Percentiles rank a stretch among this genome's conserved stretches.
These are phyloP conservation scores for Myotis pilosus DNA, from an alignment of 2,797 vertebrate genomes.

Conservation along the genomic window DNA sequence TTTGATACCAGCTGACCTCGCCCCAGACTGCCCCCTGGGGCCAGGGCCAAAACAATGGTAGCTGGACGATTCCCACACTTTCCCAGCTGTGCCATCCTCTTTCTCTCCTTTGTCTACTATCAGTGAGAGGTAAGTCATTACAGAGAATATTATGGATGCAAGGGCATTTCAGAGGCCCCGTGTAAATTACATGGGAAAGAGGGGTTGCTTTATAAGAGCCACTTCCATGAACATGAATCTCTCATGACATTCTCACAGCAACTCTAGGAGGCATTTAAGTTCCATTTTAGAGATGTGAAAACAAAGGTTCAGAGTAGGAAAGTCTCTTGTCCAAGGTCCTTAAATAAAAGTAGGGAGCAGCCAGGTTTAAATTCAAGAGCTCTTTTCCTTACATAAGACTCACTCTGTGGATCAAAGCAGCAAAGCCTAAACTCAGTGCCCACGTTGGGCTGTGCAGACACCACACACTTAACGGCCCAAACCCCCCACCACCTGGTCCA, in stretches of 20 bases:
- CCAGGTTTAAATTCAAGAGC: constrained; percentile 13
- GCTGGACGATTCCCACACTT: neutral
- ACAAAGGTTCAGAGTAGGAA: neutral
- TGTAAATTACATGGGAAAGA: neutral
- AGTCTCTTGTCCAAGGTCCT: neutral
- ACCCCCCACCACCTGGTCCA: neutral
- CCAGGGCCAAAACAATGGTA: neutral
- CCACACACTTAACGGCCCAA: neutral
- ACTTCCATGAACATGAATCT: neutral
- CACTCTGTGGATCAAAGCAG: neutral
- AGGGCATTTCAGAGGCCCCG: neutral
- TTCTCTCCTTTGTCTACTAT: neutral
- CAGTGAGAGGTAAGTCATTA: neutral
- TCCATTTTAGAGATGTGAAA: constrained; percentile 7
- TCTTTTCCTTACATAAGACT: neutral
- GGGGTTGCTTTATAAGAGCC: neutral
- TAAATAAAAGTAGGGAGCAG: neutral
- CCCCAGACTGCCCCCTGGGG: neutral
- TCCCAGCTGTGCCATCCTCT: neutral
- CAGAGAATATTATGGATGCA: neutral
- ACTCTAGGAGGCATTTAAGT: neutral
- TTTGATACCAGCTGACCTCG: neutral
- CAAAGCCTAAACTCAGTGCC: neutral
- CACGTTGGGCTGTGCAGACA: neutral
- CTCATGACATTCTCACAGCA: neutral